A percentile compares a stretch with the other conserved stretches of the same genome.
phyloP scores from a whole-genome alignment of 2,888 invertebrate species.

The Petrophora chlorosata region DNA sequence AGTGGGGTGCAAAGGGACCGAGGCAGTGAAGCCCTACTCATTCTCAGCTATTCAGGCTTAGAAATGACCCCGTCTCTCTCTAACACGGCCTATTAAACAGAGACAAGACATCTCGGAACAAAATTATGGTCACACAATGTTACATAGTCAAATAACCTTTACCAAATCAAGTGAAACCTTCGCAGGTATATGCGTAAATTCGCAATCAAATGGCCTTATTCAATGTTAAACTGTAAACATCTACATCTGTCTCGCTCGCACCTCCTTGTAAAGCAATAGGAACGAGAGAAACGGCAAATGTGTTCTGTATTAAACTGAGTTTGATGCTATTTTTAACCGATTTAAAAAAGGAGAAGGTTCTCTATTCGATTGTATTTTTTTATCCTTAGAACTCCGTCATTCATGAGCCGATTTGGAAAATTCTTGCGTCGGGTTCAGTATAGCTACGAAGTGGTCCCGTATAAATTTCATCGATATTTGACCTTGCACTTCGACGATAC shows the following conservation, averaged over 20 bases:
- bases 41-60: neutral
- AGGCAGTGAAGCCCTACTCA: constrained; percentile 2
- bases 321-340: no score
- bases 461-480: no score
- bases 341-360: no score
- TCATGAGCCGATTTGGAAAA: no score
- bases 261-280: neutral
- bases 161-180: constrained; percentile 5
- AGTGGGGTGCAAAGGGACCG: no score
- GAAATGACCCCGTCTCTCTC: neutral
- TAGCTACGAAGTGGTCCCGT: no score
- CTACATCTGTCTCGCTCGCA: neutral
- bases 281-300: neutral
- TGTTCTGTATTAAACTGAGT: neutral
- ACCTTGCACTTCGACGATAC: no score
- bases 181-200: constrained; percentile 6
- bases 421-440: no score
- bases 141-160: neutral
- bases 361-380: no score
- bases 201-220: constrained; percentile 11
- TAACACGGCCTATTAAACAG: neutral
- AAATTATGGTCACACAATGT: no score
- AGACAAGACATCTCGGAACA: no score
- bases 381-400: no score
- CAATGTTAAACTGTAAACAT: neutral